Percentiles rank a stretch among this genome's conserved stretches.
Conservation (phyloP, 2,797 vertebrate genomes). For the Catamblyrhynchus diadema region DNA sequence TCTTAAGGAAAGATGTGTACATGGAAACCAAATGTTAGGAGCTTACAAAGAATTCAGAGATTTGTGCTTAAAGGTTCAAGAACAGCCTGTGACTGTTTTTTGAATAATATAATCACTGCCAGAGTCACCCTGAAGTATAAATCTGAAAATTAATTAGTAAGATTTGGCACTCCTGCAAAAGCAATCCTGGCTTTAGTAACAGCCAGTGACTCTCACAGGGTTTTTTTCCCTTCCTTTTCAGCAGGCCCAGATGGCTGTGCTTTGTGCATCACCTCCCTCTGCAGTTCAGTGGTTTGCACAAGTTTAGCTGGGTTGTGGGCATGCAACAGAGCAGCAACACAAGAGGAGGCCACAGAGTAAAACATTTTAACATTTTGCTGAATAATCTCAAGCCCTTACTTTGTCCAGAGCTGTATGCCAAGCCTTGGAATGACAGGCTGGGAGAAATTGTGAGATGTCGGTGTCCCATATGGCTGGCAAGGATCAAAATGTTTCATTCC, state of each 20-base stretch:
- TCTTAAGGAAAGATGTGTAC: background rate
- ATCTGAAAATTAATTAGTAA: constrained; percentile 43
- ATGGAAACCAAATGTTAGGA: constrained; percentile 16
- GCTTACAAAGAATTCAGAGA: background rate
- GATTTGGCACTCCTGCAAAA: constrained; percentile 34
- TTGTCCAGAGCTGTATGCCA: background rate
- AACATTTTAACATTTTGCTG: constrained; percentile 1
- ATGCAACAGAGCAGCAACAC: background rate
- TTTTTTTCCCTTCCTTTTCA: constrained; percentile 31
- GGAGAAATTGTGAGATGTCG: background rate
- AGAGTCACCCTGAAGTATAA: constrained; percentile 26
- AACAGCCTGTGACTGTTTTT: background rate
- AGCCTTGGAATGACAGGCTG: background rate
- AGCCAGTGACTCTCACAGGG: background rate
- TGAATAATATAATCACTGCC: background rate
- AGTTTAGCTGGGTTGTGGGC: background rate
- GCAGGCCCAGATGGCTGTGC: background rate
- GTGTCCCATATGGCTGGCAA: constrained; percentile 40
- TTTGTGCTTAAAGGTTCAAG: background rate
- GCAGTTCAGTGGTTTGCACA: background rate
- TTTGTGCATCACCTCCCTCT: constrained; percentile 26
- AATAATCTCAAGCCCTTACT: constrained; percentile 35
- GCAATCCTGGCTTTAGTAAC: constrained; percentile 12
- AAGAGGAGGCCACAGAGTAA: background rate
- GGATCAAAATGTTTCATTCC: constrained; percentile 26